Evolutionary conservation across 2,113 vertebrate genomes (phyloP), one percentile per base, ranked within the genome.

Genomic region (Prolemur simus): DNA sequence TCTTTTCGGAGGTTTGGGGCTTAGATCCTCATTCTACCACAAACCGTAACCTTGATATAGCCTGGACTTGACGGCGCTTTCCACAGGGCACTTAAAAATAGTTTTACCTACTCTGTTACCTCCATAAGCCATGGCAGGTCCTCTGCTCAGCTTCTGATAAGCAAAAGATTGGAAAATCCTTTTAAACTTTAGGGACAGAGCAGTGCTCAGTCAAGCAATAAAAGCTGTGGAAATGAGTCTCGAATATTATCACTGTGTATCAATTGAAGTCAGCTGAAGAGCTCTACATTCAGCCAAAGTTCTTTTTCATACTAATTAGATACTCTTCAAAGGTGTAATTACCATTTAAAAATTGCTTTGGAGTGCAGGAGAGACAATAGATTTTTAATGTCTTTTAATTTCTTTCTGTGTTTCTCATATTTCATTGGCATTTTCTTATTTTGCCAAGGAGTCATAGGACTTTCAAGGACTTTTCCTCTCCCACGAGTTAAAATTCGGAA

Each of bases 241-340:
- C 94, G 80, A 95, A 7, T 45, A n/a, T 66, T 63, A 69, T 96
- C 91, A 12, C 63, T 66, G 34, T 94, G 86, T 84, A 95, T 96
- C 89, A 95, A 64, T 32, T 97, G 80, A 94, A 5, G 95, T 97
- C 93, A 88, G 86, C 92, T 74, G 96, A 96, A 97, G 92, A 32
- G 25, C 89, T 97, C 54, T 18, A 4, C 8, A n/a, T 97, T 95
- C 0, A 4, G 92, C 96, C 42, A 69, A 78, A 98, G 74, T 94
- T 87, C 80, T 96, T 97, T 98, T 95, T 39, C 83, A 95, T 60
- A 78, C 47, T 98, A 98, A 98, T 97, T 98, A 97, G 88, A 82
- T 93, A 29, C 71, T 98, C 94, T 98, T 98, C 98, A 98, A 98
- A 98, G 93, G 39, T 96, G 87, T 98, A 97, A 98, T 98, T 98